Base-by-base conservation (phyloP, 2,888 invertebrate species). In the Sisyra terminalis region DNA sequence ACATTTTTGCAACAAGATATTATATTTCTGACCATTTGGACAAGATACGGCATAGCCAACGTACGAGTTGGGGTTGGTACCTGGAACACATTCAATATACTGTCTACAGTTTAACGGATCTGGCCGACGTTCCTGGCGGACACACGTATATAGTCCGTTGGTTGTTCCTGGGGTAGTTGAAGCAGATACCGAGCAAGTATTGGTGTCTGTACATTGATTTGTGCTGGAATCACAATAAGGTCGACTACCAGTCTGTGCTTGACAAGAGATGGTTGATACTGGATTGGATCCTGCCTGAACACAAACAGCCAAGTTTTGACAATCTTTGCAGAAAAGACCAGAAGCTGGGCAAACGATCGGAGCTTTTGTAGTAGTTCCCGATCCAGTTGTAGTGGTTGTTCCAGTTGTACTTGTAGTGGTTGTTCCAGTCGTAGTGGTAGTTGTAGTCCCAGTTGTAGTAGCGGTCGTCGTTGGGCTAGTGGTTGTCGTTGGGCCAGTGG, bases 41-140 rank as follows among this genome's bases (percentile, higher is more conserved):
- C 45, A 45, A 13, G 13, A 30, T 10, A 18, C 15, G 9, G 14
- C 40, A 3, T 13, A 14, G 3, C 35, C 35, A 3, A 35, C 10
- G 13, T 15, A 35, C 9, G 14, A 13, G 16, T 34, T 34, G 3
- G 14, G 11, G 24, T 17, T 9, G 10, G n/a, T 15, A 3, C n/a
- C 16, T 8, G 18, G 2, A 18, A 24, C 35, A 29, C 46, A 46
- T 17, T 34, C 13, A 17, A 44, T 35, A 44, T 46, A 44, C 2
- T 39, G 40, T 18, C 11, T 34, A 30, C 46, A 46, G 29, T 46
- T 39, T 35, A 38, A 31, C 24, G 40, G 40, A 42, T 46, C 39
- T 1, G 46, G 46, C 29, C 34, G 43, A 8, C 24, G 34, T 39
- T 44, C 46, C 17, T 29, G 18, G 9, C 39, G 35, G 10, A 41